A percentile compares a stretch with the other conserved stretches of the same genome.
Conservation (phyloP, 92 coral and sea anemone genomes). For the Blastomussa wellsi region DNA sequence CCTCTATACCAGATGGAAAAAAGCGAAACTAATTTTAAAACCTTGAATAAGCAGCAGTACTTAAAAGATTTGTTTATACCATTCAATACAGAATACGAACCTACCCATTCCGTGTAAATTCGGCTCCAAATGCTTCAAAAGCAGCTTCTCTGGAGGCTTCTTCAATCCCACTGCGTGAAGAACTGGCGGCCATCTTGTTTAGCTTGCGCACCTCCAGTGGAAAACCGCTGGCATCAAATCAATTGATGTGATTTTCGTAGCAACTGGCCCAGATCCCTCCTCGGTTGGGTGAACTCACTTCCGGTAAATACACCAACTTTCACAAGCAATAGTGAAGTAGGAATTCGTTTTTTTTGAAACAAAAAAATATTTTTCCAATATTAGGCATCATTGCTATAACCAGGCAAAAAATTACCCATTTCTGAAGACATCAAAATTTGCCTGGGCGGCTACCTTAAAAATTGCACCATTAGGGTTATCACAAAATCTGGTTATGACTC, state of each 20-base stretch:
- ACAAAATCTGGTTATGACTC: no score
- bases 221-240: neutral
- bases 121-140: no score
- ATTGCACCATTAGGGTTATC: no score
- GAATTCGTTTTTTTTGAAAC: neutral
- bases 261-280: constrained; percentile 17
- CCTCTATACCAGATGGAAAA: no score
- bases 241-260: neutral
- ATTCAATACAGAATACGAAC: no score
- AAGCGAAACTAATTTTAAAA: no score
- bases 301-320: neutral
- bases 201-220: neutral
- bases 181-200: neutral
- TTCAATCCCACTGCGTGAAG: neutral
- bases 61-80: no score
- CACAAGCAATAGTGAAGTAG: neutral
- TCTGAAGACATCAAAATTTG: constrained; percentile 6
- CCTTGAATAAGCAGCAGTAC: no score
- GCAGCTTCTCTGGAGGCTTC: no score
- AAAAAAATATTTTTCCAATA: neutral
- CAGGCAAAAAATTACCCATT: neutral
- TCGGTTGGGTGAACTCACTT: neutral
- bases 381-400: constrained; percentile 2
- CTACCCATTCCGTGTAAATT: no score
- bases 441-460: constrained; percentile 29